These are phyloP conservation scores for Schlechtendalia chinensis DNA, from an alignment of 1,140 invertebrate species.

Conservation along the genomic window DNA sequence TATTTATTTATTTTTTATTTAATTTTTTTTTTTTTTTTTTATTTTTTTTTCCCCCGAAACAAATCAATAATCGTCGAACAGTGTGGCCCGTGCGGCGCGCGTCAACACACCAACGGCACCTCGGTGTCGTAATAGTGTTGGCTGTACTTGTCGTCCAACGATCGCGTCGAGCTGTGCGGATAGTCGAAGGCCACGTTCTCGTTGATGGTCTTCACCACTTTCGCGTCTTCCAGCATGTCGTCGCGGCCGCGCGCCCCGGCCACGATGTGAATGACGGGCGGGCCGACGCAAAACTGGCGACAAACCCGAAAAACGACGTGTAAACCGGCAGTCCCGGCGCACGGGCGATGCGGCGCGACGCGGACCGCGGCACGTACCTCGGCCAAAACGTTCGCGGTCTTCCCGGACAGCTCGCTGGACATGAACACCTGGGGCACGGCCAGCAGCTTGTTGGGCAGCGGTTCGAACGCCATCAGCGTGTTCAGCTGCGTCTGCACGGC, in stretches of 20 bases:
- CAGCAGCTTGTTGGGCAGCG: background rate
- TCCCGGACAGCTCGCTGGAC: background rate
- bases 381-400: background rate
- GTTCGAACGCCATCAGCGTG: background rate
- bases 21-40: too few relatives aligned
- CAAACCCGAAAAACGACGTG: too few relatives aligned
- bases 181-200: constrained; percentile 32
- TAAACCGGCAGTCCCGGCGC: too few relatives aligned
- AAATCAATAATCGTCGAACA: too few relatives aligned
- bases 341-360: too few relatives aligned
- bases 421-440: background rate
- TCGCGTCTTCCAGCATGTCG: background rate
- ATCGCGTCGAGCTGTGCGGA: background rate
- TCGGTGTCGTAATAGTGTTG: background rate
- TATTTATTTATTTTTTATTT: too few relatives aligned
- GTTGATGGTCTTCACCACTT: constrained; percentile 9
- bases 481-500: background rate
- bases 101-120: background rate
- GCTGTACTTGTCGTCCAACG: constrained; percentile 10
- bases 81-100: too few relatives aligned
- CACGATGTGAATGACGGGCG: background rate
- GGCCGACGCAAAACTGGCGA: background rate
- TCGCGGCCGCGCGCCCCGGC: too few relatives aligned
- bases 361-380: too few relatives aligned
- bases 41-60: too few relatives aligned